Conservation (phyloP, 1,140 invertebrate species). For the Lamellibrachia luymesi region DNA sequence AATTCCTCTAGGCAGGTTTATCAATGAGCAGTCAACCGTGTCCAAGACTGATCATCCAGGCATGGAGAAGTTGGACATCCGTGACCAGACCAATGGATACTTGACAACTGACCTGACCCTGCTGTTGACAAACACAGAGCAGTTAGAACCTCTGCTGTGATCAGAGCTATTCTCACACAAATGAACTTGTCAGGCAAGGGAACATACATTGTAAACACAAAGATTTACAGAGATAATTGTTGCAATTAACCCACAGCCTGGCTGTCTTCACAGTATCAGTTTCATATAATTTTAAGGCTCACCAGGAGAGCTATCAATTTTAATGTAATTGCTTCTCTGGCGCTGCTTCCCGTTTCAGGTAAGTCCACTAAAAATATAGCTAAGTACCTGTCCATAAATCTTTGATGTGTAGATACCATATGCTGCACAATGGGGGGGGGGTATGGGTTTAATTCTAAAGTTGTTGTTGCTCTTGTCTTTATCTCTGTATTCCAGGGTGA, state of each 20-base stretch:
- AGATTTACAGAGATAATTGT: not conserved
- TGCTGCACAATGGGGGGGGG: not conserved
- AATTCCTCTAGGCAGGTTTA: not conserved
- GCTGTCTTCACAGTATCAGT: not conserved
- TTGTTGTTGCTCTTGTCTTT: not conserved
- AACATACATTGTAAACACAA: not conserved
- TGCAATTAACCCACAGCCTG: not conserved
- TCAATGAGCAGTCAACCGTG: not conserved
- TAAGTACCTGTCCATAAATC: not conserved
- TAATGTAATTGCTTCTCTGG: not conserved
- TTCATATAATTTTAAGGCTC: not conserved
- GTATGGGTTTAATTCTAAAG: not conserved
- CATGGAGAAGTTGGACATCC: not conserved
- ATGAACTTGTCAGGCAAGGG: not conserved
- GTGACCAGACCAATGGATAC: not conserved
- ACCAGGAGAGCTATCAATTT: not conserved
- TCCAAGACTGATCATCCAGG: not conserved
- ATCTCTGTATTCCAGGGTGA: no score
- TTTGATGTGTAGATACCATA: not conserved
- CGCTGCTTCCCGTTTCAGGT: not conserved
- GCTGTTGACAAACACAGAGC: not conserved
- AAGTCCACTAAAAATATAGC: not conserved
- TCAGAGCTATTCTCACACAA: not conserved
- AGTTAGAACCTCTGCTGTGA: not conserved
- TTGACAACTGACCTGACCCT: not conserved